Percentiles rank a stretch among this genome's conserved stretches.
These are phyloP conservation scores for Fragum sueziense DNA, from an alignment of 2,888 invertebrate genomes.

Conservation along the genomic window DNA sequence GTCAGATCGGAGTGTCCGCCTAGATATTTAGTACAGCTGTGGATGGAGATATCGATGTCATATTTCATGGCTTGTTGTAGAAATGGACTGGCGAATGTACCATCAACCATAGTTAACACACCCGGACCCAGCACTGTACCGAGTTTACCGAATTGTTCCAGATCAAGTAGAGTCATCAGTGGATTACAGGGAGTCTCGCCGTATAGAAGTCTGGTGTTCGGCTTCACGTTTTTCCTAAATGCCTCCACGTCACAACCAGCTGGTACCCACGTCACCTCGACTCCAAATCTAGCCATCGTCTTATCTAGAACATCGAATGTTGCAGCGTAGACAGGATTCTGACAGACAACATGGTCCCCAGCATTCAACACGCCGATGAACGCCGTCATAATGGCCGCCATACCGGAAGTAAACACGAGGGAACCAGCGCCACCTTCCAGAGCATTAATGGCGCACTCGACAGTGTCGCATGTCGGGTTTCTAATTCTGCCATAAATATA, in stretches of 20 bases:
- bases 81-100: slow-evolving; percentile 80
- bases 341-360: slow-evolving; percentile 81
- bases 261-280: slow-evolving; percentile 72
- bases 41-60: slow-evolving; percentile 80
- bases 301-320: slow-evolving; percentile 74
- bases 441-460: slow-evolving; percentile 73
- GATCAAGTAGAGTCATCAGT: slow-evolving; percentile 78
- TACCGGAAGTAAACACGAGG: slow-evolving; percentile 76
- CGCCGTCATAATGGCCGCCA: slow-evolving; percentile 79
- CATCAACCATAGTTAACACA: slow-evolving; percentile 78
- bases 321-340: slow-evolving; percentile 78
- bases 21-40: slow-evolving; percentile 82
- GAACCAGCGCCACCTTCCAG: slow-evolving; percentile 79
- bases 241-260: slow-evolving; percentile 64
- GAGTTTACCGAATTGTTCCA: slow-evolving; percentile 77
- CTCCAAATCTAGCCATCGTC: slow-evolving; percentile 72
- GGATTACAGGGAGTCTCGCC: slow-evolving; percentile 82
- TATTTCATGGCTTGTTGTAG: slow-evolving; percentile 78
- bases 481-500: slow-evolving; percentile 77
- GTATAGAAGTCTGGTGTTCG: slow-evolving; percentile 81
- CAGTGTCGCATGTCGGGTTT: slow-evolving; percentile 72
- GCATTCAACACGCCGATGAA: slow-evolving; percentile 78
- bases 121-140: slow-evolving; percentile 57
- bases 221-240: slow-evolving; percentile 73
- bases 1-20: slow-evolving; percentile 82